phyloP scores from a whole-genome alignment of 2,113 vertebrate species.

The Murina feae region DNA sequence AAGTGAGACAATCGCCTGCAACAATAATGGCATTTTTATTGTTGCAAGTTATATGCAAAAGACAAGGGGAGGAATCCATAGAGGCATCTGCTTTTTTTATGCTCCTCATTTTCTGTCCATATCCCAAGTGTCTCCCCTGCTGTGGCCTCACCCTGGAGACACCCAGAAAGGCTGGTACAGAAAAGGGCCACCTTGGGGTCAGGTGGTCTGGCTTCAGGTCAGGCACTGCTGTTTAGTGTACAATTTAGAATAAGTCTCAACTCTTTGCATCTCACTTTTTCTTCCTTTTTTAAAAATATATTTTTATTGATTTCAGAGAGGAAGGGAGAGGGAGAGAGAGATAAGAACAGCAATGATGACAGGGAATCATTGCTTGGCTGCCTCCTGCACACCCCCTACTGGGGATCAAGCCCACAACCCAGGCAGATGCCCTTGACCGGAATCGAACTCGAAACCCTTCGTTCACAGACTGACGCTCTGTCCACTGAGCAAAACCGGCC shows the following conservation, averaged over 20 bases:
- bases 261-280: neutral
- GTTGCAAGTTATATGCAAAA: neutral
- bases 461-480: too few relatives aligned
- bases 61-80: neutral
- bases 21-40: too few relatives aligned
- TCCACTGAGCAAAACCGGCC: too few relatives aligned
- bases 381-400: too few relatives aligned
- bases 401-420: too few relatives aligned
- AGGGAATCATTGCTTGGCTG: too few relatives aligned
- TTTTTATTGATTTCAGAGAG: too few relatives aligned
- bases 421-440: too few relatives aligned
- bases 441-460: too few relatives aligned
- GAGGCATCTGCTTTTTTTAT: neutral
- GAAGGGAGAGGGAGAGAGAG: too few relatives aligned
- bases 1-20: neutral
- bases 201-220: neutral
- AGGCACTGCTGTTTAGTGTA: neutral
- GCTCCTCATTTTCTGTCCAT: neutral
- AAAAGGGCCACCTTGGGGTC: neutral
- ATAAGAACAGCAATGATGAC: too few relatives aligned
- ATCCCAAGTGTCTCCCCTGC: neutral
- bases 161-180: neutral
- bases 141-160: neutral
- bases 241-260: neutral
- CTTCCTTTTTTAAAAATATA: neutral